Base-by-base conservation (phyloP, 2,888 invertebrate genomes). In the Scelioninae gen. 2 region DNA sequence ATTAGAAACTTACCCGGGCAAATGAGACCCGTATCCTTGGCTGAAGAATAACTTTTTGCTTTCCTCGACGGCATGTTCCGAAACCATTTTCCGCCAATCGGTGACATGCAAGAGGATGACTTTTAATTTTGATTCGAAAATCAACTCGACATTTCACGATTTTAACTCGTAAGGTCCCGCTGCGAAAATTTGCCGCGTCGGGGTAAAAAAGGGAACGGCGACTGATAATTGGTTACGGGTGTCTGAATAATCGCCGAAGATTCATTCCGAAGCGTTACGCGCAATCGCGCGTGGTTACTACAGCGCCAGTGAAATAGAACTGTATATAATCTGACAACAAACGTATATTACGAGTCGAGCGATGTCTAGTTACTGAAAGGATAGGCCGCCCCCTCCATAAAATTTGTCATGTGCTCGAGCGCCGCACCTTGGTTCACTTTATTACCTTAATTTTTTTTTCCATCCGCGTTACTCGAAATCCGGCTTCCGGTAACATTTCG, bases 1-100 rank as follows among this genome's bases (percentile, higher is more conserved):
- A 39, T 28, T 72, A 18, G n/a, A 48, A 37, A 48, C 89, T 89
- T 86, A 91, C 92, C 92, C 92, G 4, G 92, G 91, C 78, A 92
- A 90, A 81, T 90, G 90, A 67, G 89, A 89, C 80, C 89, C 89
- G 83, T 89, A 89, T 46, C 88, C 89, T 81, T 90, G 90, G 61
- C 88, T 87, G 77, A 89, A 87, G 84, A 91, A 91, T 80, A 87
- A 87, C 78, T 89, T 88, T 81, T 88, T 88, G 83, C 91, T 90
- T 78, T 89, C 89, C 78, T 88, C 88, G 78, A 87, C 89, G 37
- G 91, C 87, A 80, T 90, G 89, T 81, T 90, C 88, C 87, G 90
- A 91, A 88, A 90, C 90, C 84, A 85, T 88, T 78, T 83, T 83
- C 35, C 18, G 16, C 55, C 19, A 68, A 73, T 67, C 22, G 65